Conservation (phyloP, 2,113 vertebrate genomes). For the Mustela lutreola region DNA sequence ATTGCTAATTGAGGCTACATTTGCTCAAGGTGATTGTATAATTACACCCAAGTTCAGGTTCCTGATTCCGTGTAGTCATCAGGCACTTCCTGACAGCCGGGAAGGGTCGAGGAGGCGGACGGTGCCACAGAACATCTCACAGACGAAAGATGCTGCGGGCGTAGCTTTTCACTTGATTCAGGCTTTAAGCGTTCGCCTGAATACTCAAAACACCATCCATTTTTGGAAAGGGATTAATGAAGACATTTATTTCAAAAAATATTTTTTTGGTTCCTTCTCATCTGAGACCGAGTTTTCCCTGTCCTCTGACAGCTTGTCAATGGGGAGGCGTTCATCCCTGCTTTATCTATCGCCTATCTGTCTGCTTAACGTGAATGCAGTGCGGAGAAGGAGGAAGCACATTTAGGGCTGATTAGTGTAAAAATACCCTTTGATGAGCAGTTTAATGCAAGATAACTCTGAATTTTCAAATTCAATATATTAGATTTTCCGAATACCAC, state of each 20-base stretch:
- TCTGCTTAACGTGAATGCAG: neutral
- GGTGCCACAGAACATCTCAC: neutral
- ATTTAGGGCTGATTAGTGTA: neutral
- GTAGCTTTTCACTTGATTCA: neutral
- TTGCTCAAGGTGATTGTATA: constrained; percentile 58
- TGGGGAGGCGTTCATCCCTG: neutral
- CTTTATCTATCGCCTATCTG: neutral
- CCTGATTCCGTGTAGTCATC: neutral
- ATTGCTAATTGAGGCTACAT: constrained; percentile 21
- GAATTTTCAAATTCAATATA: neutral
- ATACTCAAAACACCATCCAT: neutral
- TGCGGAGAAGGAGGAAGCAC: neutral
- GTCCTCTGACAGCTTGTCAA: neutral
- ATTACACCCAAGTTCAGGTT: neutral
- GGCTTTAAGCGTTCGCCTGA: neutral
- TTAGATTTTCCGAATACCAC: neutral
- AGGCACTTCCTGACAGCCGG: neutral
- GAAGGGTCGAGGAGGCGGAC: neutral
- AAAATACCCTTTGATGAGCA: neutral
- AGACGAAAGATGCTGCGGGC: accelerated
- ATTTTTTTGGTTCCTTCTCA: neutral
- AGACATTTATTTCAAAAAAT: neutral
- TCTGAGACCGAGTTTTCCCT: neutral
- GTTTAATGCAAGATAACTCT: neutral
- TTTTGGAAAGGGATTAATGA: neutral